A percentile compares a stretch with the other conserved stretches of the same genome.
These are phyloP conservation scores for Tauraco hartlaubi DNA, from an alignment of 2,797 vertebrate genomes.

Conservation along the genomic window DNA sequence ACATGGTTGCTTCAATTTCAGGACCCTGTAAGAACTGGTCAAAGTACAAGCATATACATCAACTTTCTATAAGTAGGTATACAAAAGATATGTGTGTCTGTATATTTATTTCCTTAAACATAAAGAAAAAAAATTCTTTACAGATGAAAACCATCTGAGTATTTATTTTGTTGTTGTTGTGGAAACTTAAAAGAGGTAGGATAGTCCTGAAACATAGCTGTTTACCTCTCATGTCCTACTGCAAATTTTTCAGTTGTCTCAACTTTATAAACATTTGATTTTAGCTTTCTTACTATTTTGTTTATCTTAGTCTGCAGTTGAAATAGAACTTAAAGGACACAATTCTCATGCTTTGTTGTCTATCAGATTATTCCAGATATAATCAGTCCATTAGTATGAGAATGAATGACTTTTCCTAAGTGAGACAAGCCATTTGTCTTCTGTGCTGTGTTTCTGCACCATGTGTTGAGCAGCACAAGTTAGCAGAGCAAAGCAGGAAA, in stretches of 20 bases:
- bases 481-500: not conserved
- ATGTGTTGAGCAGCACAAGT: not conserved
- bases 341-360: not conserved
- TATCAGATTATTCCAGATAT: not conserved
- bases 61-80: not conserved
- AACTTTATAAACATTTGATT: not conserved
- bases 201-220: not conserved
- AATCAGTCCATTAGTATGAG: not conserved
- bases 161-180: not conserved
- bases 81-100: not conserved
- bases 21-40: not conserved
- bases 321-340: not conserved
- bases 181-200: not conserved
- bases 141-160: not conserved
- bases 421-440: not conserved
- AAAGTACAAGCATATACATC: not conserved
- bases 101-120: not conserved
- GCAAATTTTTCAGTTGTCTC: not conserved
- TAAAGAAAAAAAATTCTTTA: not conserved
- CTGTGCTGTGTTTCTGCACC: not conserved
- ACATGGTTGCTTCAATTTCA: not conserved
- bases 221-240: slow-evolving; percentile 1
- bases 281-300: slow-evolving; percentile 17
- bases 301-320: not conserved
- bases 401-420: not conserved